Evolutionary conservation across 1,140 invertebrate genomes (phyloP).

Genomic region (Elysia chlorotica): DNA sequence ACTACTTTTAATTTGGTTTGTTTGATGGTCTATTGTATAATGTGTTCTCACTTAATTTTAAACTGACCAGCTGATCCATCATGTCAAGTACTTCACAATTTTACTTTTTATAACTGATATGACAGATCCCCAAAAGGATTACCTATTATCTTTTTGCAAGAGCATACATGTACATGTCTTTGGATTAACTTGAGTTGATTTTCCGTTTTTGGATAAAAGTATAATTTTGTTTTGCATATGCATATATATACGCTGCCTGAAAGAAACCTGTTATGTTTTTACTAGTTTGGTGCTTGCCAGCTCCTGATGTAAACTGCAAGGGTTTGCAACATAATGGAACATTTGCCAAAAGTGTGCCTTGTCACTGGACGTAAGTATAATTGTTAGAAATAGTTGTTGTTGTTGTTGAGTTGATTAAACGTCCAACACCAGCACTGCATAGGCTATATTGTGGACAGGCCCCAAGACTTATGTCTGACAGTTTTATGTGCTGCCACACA

Average conservation of each 20-base stretch:
- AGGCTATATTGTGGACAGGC: neutral
- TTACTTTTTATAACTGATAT: constrained; percentile 1
- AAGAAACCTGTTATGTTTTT: neutral
- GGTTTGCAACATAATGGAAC: constrained; percentile 76
- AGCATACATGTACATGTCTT: neutral
- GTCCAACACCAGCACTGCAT: neutral
- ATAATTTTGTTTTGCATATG: neutral
- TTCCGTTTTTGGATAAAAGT: neutral
- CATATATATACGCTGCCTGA: constrained; percentile 7
- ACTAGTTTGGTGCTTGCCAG: constrained; percentile 80
- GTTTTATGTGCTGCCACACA: neutral
- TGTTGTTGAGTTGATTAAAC: neutral
- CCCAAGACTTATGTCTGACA: neutral
- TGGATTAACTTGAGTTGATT: neutral
- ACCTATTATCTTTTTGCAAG: neutral
- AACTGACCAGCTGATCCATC: no score
- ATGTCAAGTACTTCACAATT: neutral
- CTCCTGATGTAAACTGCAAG: constrained; percentile 80
- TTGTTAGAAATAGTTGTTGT: neutral
- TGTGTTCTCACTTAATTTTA: no score
- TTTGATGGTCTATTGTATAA: no score
- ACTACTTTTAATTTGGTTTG: neutral
- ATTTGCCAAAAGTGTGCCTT: constrained; percentile 82
- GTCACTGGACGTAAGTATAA: constrained; percentile 72
- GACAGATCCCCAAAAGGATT: neutral